These are phyloP conservation scores for Rhizomys pruinosus DNA, from an alignment of 2,113 vertebrate genomes.

Conservation along the genomic window DNA sequence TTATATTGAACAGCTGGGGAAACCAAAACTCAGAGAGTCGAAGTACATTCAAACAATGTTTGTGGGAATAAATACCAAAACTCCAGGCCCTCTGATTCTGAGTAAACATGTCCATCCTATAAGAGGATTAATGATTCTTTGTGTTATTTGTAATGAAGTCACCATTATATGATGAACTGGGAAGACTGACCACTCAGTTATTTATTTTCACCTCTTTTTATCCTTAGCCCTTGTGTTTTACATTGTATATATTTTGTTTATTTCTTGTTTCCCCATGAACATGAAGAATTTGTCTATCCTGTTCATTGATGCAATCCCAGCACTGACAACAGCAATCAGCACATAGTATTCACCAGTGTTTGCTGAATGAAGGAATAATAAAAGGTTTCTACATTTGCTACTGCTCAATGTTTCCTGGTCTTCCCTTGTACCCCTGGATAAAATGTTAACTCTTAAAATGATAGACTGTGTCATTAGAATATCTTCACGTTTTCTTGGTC, in stretches of 20 bases:
- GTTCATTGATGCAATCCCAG: conserved; percentile 19
- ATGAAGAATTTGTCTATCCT: background rate
- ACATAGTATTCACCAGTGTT: background rate
- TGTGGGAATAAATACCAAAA: background rate
- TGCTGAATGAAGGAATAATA: conserved; percentile 7
- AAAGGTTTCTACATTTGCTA: conserved; percentile 28
- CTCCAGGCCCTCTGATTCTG: background rate
- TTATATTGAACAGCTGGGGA: background rate
- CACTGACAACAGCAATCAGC: background rate
- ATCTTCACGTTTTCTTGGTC: background rate
- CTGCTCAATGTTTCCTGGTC: conserved; percentile 30
- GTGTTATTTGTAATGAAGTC: background rate
- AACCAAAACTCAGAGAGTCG: conserved; percentile 9
- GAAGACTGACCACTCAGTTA: background rate
- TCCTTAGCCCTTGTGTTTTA: conserved; percentile 10
- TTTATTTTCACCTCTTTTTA: background rate
- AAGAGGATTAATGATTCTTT: background rate
- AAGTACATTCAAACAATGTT: conserved; percentile 32
- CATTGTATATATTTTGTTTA: conserved; percentile 7
- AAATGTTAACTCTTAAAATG: background rate
- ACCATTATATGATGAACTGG: conserved; percentile 33
- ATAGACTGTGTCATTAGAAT: background rate
- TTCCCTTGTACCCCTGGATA: background rate
- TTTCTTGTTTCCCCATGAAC: background rate
- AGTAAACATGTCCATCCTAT: background rate